Evolutionary conservation across 1,140 invertebrate species (phyloP), one percentile per base, ranked within the genome.

Genomic region (Harlomillsia oculata): DNA sequence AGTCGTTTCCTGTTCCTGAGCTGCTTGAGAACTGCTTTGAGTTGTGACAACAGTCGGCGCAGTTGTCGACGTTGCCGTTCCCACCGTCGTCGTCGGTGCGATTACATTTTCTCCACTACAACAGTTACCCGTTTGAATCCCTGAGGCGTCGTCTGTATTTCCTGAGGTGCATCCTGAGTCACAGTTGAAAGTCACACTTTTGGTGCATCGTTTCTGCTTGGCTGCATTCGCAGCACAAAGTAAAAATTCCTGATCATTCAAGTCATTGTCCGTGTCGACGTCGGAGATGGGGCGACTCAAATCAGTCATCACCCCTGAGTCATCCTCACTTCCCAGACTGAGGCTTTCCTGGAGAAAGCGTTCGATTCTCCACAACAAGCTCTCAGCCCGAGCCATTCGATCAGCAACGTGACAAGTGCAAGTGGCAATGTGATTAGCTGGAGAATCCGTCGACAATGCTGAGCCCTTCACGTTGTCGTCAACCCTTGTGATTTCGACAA

Each of bases 281-380:
- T 83, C 82, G 0, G 82, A 83, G 54, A 83, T 76, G 53, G 81
- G 78, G 32, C 80, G 72, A 59, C 81, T 82, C 67, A 82, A 75
- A 65, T 84, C 82, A 0, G 79, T 80, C 2, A 80, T 83, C 0
- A 84, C 80, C 11, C 82, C 82, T 8, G 82, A 84, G 66, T 84
- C 82, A 40, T 81, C 78, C 61, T 84, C 82, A 32, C 54, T 60
- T 1, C 63, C 63, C 23, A 64, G 45, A 43, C 58, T 63, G 29
- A 66, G 56, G 49, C 54, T 60, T 48, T 60, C 49, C 18, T 64
- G 62, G 13, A 62, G 57, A 56, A 62, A 62, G 14, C 57, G 30
- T 34, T 66, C 60, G 34, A 64, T 65, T 64, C 29, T 50, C 66
- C 53, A 68, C 52, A 53, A 60, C 51, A 64, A 60, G 58, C 56